phyloP scores from a whole-genome alignment of 1,140 invertebrate genomes.

The Elymnias hypermnestra region DNA sequence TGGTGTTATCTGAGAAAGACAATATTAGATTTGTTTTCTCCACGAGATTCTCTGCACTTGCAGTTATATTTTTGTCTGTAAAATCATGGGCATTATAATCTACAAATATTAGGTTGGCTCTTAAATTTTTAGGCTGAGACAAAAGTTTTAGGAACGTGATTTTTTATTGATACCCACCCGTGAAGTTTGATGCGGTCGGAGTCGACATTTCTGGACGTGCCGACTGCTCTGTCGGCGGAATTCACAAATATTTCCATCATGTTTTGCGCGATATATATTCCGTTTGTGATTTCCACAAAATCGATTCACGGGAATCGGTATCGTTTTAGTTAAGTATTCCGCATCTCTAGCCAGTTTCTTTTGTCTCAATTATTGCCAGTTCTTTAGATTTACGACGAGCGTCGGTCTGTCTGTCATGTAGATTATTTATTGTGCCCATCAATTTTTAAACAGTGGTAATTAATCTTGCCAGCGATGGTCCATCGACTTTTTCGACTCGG shows the following conservation, averaged over 20 bases:
- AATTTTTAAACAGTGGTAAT: conserved; percentile 3
- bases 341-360: conserved; percentile 37
- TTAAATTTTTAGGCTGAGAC: neutral
- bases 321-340: conserved; percentile 26
- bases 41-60: no score
- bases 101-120: neutral
- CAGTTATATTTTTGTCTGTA: no score
- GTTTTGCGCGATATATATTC: conserved; percentile 54
- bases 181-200: conserved; percentile 38
- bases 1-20: no score
- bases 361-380: conserved; percentile 30
- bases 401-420: conserved; percentile 17
- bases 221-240: conserved; percentile 32
- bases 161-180: conserved; percentile 53
- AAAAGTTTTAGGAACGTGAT: conserved; percentile 20
- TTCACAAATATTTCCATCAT: conserved; percentile 37
- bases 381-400: conserved; percentile 13
- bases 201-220: conserved; percentile 34
- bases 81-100: no score
- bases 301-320: conserved; percentile 43
- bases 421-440: conserved; percentile 15
- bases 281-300: conserved; percentile 30
- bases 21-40: no score
- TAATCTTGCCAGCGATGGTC: conserved; percentile 4
- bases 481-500: neutral